Percentiles rank a stretch among this genome's conserved stretches.
phyloP scores from a whole-genome alignment of 2,113 vertebrate species.

The Vidua macroura region DNA sequence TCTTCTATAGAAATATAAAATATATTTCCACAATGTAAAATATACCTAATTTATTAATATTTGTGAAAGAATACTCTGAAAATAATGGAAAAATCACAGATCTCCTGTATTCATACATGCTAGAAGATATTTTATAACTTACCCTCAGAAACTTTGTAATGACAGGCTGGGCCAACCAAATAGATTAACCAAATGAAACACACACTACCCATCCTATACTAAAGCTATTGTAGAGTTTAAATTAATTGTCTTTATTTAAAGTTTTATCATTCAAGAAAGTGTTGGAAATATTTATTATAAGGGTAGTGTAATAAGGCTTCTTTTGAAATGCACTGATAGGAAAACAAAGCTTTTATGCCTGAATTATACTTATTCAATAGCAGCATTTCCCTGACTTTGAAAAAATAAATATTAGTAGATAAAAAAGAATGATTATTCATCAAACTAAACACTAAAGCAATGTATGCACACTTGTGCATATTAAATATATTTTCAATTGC shows the following conservation, averaged over 20 bases:
- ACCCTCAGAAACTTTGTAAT: neutral
- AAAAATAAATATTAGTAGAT: neutral
- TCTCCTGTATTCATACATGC: neutral
- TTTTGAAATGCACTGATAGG: neutral
- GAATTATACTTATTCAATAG: neutral
- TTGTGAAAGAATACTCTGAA: neutral
- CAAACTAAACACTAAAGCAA: neutral
- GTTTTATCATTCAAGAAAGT: neutral
- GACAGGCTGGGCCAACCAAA: neutral
- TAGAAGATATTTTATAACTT: neutral
- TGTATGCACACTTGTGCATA: neutral
- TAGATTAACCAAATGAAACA: neutral
- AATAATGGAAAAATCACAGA: neutral
- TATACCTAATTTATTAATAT: neutral
- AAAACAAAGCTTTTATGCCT: neutral
- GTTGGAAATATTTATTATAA: neutral
- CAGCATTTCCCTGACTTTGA: neutral
- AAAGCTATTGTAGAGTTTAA: neutral
- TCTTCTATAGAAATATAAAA: neutral
- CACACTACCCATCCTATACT: neutral
- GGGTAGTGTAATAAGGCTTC: neutral
- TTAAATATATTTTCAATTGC: neutral
- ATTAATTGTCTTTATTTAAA: neutral
- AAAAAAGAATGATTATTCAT: neutral
- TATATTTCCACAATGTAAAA: too few relatives aligned